Evolutionary conservation across 2,113 vertebrate genomes (phyloP).

Genomic region (Centropus bengalensis): DNA sequence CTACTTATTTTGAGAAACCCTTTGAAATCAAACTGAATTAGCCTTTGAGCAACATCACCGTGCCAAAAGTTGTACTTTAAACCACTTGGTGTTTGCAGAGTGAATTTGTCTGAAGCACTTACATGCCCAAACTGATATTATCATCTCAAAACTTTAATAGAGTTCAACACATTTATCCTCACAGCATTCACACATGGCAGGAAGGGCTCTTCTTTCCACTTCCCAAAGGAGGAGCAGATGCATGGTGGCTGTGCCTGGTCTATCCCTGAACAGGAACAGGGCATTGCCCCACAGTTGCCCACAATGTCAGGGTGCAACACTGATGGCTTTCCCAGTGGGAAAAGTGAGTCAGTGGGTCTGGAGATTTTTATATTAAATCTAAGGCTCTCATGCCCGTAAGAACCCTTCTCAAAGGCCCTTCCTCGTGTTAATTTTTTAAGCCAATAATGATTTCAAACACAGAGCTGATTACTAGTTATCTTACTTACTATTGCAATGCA

Average conservation of each 20-base stretch:
- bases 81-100: not conserved
- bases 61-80: not conserved
- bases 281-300: not conserved
- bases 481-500: not conserved
- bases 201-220: not conserved
- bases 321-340: not conserved
- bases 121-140: not conserved
- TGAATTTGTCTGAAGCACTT: not conserved
- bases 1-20: not conserved
- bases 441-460: not conserved
- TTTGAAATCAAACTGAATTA: slow-evolving; percentile 14
- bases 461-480: not conserved
- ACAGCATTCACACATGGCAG: not conserved
- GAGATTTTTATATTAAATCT: not conserved
- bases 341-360: fast-evolving
- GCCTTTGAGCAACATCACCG: not conserved
- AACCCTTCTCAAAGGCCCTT: not conserved
- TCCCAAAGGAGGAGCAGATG: not conserved
- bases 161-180: not conserved
- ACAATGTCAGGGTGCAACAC: not conserved
- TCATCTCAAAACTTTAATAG: not conserved
- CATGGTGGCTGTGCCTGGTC: not conserved
- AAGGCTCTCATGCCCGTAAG: not conserved
- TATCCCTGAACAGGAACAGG: not conserved
- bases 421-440: not conserved